Percentiles rank a stretch among this genome's conserved stretches.
These are phyloP conservation scores for Crypturellus undulatus DNA, from an alignment of 2,113 vertebrate genomes.

Conservation along the genomic window DNA sequence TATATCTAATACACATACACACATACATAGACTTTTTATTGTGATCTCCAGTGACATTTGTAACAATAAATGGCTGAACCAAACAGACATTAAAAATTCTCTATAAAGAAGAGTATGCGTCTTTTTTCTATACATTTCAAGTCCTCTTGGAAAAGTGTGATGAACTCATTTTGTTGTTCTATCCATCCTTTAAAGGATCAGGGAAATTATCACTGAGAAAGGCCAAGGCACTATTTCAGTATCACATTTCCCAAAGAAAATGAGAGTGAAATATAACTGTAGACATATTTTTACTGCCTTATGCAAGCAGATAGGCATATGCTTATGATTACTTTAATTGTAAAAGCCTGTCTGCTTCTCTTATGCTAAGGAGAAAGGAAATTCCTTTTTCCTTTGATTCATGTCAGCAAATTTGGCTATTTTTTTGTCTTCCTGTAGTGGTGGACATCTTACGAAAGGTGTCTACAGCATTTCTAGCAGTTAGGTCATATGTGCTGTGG, in stretches of 20 bases:
- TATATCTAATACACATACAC: neutral
- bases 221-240: slow-evolving; percentile 38
- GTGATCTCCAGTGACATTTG: neutral
- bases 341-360: slow-evolving; percentile 15
- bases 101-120: neutral
- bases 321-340: slow-evolving; percentile 56
- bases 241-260: slow-evolving; percentile 44
- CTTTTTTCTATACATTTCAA: neutral
- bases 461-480: neutral
- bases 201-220: slow-evolving; percentile 24
- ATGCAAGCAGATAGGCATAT: slow-evolving; percentile 37
- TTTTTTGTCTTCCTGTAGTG: neutral
- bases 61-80: neutral
- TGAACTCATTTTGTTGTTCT: slow-evolving; percentile 4
- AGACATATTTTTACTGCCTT: slow-evolving; percentile 38
- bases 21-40: neutral
- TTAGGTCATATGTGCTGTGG: neutral
- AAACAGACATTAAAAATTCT: slow-evolving; percentile 10
- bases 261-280: slow-evolving; percentile 11
- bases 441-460: neutral
- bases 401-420: too few relatives aligned
- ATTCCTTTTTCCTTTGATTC: neutral
- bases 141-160: neutral
- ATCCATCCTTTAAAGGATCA: neutral
- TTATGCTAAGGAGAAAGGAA: slow-evolving; percentile 2